Evolutionary conservation across 64 coral and sea anemone genomes (phyloP).

Genomic region (Anthopleura sola): DNA sequence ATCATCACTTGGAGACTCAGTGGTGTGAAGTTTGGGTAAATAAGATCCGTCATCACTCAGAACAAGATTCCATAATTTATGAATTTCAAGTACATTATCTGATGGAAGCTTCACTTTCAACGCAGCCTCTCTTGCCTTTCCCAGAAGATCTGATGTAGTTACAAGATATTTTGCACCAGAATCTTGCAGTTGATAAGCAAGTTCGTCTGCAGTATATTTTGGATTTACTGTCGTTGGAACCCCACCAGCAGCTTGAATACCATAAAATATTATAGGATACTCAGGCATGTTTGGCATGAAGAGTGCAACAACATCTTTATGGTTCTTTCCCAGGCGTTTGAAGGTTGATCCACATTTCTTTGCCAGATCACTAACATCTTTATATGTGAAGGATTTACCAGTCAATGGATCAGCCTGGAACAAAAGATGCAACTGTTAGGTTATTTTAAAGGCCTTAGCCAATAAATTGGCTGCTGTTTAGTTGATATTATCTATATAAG

Average conservation of each 20-base stretch:
- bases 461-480: too few species aligned
- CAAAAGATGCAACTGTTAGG: neutral
- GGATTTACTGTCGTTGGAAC: slow-evolving; percentile 34
- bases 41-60: slow-evolving; percentile 65
- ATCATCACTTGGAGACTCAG: slow-evolving; percentile 67
- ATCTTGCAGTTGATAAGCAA: slow-evolving; percentile 47
- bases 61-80: slow-evolving; percentile 15
- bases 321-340: slow-evolving; percentile 54
- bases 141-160: neutral
- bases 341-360: slow-evolving; percentile 52
- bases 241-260: slow-evolving; percentile 48
- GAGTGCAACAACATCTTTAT: slow-evolving; percentile 61
- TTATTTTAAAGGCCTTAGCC: too few species aligned
- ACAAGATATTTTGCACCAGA: slow-evolving; percentile 43
- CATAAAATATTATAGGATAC: slow-evolving; percentile 61
- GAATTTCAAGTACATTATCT: slow-evolving; percentile 12
- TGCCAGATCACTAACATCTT: slow-evolving; percentile 38
- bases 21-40: slow-evolving; percentile 45
- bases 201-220: slow-evolving; percentile 14
- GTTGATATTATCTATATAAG: too few species aligned
- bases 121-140: slow-evolving; percentile 30
- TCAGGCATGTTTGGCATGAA: slow-evolving; percentile 56
- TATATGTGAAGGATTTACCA: slow-evolving; percentile 53
- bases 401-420: slow-evolving; percentile 46
- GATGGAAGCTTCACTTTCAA: neutral